Evolutionary conservation across 2,797 vertebrate genomes (phyloP).

Genomic region (Masticophis lateralis): DNA sequence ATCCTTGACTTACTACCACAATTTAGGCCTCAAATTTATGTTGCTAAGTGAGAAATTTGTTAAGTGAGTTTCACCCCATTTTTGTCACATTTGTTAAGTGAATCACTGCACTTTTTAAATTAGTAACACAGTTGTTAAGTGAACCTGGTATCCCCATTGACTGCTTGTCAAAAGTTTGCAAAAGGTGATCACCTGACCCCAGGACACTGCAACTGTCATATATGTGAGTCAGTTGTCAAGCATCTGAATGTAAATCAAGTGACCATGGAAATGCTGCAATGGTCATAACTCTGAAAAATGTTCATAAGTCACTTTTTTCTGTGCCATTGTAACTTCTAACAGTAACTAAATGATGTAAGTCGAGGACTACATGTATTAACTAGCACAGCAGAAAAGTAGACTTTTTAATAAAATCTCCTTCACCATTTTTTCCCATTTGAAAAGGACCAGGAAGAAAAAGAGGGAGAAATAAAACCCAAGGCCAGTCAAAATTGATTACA

Average conservation of each 20-base stretch:
- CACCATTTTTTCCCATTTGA: background rate
- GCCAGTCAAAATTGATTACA: constrained; percentile 15
- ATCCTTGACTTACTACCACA: background rate
- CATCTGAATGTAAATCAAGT: too few relatives aligned
- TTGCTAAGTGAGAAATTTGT: too few relatives aligned
- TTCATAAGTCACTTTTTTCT: too few relatives aligned
- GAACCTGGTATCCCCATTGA: background rate
- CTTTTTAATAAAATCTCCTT: background rate
- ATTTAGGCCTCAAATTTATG: too few relatives aligned
- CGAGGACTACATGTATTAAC: background rate
- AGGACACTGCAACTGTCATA: too few relatives aligned
- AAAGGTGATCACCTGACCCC: too few relatives aligned
- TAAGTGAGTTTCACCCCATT: background rate
- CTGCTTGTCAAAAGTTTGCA: too few relatives aligned
- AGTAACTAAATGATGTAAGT: too few relatives aligned
- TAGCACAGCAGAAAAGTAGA: background rate
- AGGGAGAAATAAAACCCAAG: constrained; percentile 1
- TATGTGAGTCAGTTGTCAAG: too few relatives aligned
- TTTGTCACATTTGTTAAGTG: background rate
- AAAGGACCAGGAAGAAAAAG: background rate
- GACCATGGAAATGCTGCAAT: too few relatives aligned
- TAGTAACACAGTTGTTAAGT: background rate
- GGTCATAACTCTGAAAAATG: too few relatives aligned
- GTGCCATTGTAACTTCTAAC: too few relatives aligned
- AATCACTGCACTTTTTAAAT: background rate